Evolutionary conservation across 1,140 invertebrate species (phyloP).

Genomic region (Lepidurus arcticus): DNA sequence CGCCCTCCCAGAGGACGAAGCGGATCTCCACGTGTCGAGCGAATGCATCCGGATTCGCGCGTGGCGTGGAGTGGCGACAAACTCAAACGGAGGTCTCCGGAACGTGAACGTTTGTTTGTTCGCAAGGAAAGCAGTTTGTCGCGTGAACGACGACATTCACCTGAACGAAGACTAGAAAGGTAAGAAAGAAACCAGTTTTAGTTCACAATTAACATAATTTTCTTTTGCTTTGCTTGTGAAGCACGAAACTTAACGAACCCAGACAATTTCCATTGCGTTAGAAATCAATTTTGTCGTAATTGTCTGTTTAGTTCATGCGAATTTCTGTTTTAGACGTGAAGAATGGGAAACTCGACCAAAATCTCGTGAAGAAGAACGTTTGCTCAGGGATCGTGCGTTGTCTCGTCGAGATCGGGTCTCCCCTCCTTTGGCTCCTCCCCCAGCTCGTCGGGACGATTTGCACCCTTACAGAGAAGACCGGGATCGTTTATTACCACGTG

Average conservation of each 20-base stretch:
- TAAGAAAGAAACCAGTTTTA: not conserved
- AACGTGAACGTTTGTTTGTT: not conserved
- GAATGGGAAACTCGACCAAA: not conserved
- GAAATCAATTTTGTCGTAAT: not conserved
- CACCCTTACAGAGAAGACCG: not conserved
- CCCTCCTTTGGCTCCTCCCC: not conserved
- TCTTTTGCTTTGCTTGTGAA: not conserved
- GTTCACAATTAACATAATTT: not conserved
- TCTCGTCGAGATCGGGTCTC: not conserved
- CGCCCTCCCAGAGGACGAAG: not conserved
- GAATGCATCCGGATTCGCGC: not conserved
- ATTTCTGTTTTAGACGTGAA: not conserved
- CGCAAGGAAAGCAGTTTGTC: not conserved
- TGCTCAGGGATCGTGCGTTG: not conserved
- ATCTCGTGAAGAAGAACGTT: not conserved
- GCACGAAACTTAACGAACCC: too few relatives aligned
- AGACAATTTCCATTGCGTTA: too few relatives aligned
- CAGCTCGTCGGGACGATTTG: not conserved
- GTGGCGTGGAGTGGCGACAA: not conserved
- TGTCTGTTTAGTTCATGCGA: not conserved
- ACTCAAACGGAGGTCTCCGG: not conserved
- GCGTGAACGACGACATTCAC: conserved; percentile 1
- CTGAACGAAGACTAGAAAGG: conserved; percentile 4
- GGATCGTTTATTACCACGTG: not conserved
- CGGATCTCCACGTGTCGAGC: not conserved